These are phyloP conservation scores for Catharus bicknelli DNA, from an alignment of 2,113 vertebrate species.

Conservation along the genomic window DNA sequence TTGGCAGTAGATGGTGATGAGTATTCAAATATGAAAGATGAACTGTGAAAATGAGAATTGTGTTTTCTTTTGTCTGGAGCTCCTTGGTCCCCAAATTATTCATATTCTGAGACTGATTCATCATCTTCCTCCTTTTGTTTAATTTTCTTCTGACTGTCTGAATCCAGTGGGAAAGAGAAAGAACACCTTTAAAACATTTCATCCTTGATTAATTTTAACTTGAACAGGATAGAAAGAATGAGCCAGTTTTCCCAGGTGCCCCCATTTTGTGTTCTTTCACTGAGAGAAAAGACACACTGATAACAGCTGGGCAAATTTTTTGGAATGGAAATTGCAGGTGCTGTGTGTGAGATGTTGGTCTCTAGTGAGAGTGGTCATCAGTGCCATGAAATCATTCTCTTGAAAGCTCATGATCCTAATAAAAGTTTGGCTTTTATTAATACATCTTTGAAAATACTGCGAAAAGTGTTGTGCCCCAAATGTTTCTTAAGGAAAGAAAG, in stretches of 20 bases:
- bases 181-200: conserved; percentile 6
- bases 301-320: not conserved
- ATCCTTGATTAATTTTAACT: conserved; percentile 32
- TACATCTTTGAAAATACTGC: not conserved
- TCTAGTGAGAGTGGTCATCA: not conserved
- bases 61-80: conserved; percentile 14
- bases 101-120: conserved; percentile 33
- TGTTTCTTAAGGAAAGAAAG: not conserved
- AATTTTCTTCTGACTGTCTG: conserved; percentile 17
- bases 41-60: conserved; percentile 13
- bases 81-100: conserved; percentile 29
- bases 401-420: not conserved
- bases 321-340: not conserved
- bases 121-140: not conserved
- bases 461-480: not conserved
- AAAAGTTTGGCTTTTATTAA: not conserved
- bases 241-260: not conserved
- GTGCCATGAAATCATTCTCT: not conserved
- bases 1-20: conserved; percentile 14
- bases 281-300: not conserved
- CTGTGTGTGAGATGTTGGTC: not conserved
- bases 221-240: not conserved
- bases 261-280: not conserved
- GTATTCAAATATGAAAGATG: conserved; percentile 18
- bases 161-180: conserved; percentile 15